These are phyloP conservation scores for Leucophenga montana DNA, from an alignment of 2,888 invertebrate species.

Conservation along the genomic window DNA sequence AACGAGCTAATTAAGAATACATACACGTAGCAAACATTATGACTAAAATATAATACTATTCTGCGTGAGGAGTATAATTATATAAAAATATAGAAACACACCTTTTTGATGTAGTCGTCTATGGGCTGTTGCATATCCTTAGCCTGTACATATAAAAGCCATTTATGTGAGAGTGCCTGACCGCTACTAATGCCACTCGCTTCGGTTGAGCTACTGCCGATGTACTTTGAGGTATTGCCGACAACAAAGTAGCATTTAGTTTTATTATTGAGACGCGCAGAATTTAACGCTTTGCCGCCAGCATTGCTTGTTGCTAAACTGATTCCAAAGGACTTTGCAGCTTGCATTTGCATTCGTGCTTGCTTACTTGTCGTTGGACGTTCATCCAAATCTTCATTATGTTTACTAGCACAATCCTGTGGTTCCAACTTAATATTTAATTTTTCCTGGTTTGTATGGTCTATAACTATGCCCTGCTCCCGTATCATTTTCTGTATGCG, in stretches of 20 bases:
- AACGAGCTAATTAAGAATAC: no score
- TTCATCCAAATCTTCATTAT: slow-evolving; percentile 30
- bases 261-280: slow-evolving; percentile 75
- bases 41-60: no score
- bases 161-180: slow-evolving; percentile 86
- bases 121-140: slow-evolving; percentile 76
- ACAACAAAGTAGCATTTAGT: slow-evolving; percentile 76
- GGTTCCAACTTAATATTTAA: slow-evolving; percentile 24
- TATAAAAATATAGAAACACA: slow-evolving; percentile 60
- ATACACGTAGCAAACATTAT: no score
- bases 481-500: slow-evolving; percentile 62
- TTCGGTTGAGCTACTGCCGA: slow-evolving; percentile 76
- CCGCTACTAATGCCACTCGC: slow-evolving; percentile 19
- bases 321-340: slow-evolving; percentile 32
- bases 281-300: slow-evolving; percentile 66
- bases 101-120: slow-evolving; percentile 80
- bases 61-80: no score
- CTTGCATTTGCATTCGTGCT: slow-evolving; percentile 27
- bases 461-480: slow-evolving; percentile 65
- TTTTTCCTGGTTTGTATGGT: slow-evolving; percentile 56
- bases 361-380: slow-evolving; percentile 52
- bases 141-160: slow-evolving; percentile 90
- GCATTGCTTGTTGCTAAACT: slow-evolving; percentile 22
- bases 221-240: slow-evolving; percentile 88
- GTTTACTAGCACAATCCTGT: slow-evolving; percentile 19